Evolutionary conservation across 2,797 vertebrate species (phyloP).

Genomic region (Myiothlypis chrysogaster): DNA sequence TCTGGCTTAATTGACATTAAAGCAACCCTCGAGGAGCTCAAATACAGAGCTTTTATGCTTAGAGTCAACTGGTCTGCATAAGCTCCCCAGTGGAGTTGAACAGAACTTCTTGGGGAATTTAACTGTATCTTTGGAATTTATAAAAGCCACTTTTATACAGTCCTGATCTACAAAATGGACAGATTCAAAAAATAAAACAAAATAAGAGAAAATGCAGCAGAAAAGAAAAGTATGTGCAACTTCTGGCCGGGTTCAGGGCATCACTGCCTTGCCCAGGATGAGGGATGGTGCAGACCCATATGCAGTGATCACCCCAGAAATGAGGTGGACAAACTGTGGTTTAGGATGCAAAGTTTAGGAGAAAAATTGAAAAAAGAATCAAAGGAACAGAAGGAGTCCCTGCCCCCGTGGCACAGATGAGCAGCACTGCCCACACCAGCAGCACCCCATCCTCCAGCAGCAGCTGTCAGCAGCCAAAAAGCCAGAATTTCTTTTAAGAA

Average conservation of each 20-base stretch:
- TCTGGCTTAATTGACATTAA: background rate
- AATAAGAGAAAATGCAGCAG: background rate
- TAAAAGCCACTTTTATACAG: background rate
- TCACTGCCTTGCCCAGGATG: background rate
- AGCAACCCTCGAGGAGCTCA: background rate
- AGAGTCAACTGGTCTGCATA: background rate
- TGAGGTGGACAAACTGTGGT: background rate
- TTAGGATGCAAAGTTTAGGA: background rate
- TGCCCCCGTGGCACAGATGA: background rate
- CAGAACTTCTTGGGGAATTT: background rate
- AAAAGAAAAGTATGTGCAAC: background rate
- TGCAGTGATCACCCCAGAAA: rapidly evolving
- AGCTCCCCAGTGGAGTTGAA: background rate
- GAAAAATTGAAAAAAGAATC: background rate
- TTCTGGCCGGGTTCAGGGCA: background rate
- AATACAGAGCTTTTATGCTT: background rate
- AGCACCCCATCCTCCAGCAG: background rate
- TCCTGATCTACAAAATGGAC: background rate
- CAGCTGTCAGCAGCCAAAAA: background rate
- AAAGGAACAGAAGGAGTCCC: background rate
- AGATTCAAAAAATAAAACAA: rapidly evolving
- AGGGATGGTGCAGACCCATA: background rate
- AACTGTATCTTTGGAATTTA: background rate
- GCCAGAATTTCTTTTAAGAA: background rate
- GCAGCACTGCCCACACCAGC: background rate